A percentile compares a stretch with the other conserved stretches of the same genome.
Evolutionary conservation across 2,113 vertebrate genomes (phyloP).

Genomic region (Centrocercus urophasianus): DNA sequence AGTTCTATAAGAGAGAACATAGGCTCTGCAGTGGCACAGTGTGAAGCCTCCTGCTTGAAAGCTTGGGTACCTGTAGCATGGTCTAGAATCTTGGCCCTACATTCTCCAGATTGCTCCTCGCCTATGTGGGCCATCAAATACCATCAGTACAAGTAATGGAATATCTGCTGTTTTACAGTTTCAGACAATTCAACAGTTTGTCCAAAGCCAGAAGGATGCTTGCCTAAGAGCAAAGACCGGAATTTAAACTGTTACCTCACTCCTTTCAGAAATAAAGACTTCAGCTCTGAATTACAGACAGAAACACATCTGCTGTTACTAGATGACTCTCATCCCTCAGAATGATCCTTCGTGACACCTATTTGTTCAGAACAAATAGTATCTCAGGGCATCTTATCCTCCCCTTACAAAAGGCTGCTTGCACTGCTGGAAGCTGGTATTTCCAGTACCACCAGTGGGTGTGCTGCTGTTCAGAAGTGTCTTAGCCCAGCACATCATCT

Average conservation of each 20-base stretch:
- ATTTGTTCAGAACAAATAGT: not conserved
- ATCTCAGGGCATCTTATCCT: not conserved
- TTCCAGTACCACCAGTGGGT: not conserved
- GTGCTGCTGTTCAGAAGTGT: fast-evolving
- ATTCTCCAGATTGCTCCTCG: not conserved
- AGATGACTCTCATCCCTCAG: not conserved
- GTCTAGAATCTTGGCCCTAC: fast-evolving
- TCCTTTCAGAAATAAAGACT: not conserved
- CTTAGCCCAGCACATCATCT: not conserved
- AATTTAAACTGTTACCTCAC: not conserved
- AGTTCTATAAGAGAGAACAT: not conserved
- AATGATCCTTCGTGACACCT: not conserved
- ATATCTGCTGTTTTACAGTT: not conserved
- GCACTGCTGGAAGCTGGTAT: not conserved
- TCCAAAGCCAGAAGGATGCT: not conserved
- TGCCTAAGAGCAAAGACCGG: not conserved
- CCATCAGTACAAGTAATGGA: not conserved
- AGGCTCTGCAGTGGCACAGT: not conserved
- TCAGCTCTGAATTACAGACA: not conserved
- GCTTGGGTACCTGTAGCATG: not conserved
- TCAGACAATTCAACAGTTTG: not conserved
- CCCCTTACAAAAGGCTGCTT: not conserved
- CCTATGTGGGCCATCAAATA: not conserved
- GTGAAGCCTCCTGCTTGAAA: not conserved
- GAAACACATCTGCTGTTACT: not conserved